Percentiles rank a stretch among this genome's conserved stretches.
Evolutionary conservation across 1,140 invertebrate genomes (phyloP).

Genomic region (Drosophila cardini): DNA sequence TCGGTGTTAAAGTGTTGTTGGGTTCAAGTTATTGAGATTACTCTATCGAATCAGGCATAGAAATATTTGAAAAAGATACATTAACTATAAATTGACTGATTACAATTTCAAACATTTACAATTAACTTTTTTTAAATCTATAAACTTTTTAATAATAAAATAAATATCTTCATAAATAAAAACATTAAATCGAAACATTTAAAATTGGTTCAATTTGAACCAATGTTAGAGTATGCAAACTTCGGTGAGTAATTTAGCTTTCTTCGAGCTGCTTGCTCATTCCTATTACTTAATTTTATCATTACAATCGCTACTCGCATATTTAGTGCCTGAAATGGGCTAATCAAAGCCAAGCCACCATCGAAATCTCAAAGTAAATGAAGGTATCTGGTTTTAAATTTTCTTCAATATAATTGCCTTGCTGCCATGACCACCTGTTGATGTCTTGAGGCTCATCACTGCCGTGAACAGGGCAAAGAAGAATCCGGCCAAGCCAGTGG

Average conservation of each 20-base stretch:
- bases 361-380: slow-evolving; percentile 40
- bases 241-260: slow-evolving; percentile 6
- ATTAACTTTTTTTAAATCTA: background rate
- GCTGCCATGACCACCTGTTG: slow-evolving; percentile 60
- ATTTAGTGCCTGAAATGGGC: slow-evolving; percentile 19
- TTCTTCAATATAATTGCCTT: slow-evolving; percentile 77
- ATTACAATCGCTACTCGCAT: slow-evolving; percentile 19
- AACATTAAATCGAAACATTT: slow-evolving; percentile 5
- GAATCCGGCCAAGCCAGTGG: slow-evolving; percentile 92
- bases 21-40: slow-evolving; percentile 57
- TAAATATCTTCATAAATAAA: slow-evolving; percentile 7
- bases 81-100: too few relatives aligned
- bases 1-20: slow-evolving; percentile 50
- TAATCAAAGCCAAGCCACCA: slow-evolving; percentile 26
- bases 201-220: slow-evolving; percentile 12
- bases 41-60: slow-evolving; percentile 6
- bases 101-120: background rate
- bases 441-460: slow-evolving; percentile 86
- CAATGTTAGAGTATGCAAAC: slow-evolving; percentile 9
- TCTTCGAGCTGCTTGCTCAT: background rate
- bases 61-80: background rate
- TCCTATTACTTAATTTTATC: slow-evolving; percentile 50
- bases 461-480: slow-evolving; percentile 93
- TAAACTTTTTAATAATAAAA: background rate
- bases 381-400: slow-evolving; percentile 39